These are phyloP conservation scores for Yponomeuta evonymella DNA, from an alignment of 2,888 invertebrate species.

Conservation along the genomic window DNA sequence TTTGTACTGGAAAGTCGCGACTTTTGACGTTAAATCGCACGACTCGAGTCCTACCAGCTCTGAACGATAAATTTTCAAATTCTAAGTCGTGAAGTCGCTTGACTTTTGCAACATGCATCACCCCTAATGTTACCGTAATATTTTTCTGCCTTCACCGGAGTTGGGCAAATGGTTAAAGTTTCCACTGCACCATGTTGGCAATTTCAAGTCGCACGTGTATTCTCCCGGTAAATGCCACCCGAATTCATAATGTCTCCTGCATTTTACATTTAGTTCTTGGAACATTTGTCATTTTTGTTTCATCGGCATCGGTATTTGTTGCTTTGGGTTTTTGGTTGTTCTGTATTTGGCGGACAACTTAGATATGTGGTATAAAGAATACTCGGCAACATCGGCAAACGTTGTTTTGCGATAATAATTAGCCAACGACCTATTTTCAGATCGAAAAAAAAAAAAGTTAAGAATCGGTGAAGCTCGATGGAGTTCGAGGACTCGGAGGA, in stretches of 20 bases:
- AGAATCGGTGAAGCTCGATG: no score
- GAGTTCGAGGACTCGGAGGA: no score
- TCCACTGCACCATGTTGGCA: constrained; percentile 32
- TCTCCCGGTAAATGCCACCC: constrained; percentile 29
- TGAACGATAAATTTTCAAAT: neutral
- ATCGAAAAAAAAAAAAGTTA: no score
- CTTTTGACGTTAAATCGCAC: no score
- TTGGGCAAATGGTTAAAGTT: constrained; percentile 38
- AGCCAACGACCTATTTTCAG: no score
- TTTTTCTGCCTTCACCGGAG: neutral
- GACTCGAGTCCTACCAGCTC: neutral
- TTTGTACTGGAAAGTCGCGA: no score
- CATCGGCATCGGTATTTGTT: neutral
- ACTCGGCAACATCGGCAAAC: no score
- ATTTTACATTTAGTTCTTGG: constrained; percentile 21
- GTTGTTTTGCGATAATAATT: no score
- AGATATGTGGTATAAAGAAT: no score
- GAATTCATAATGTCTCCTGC: constrained; percentile 43
- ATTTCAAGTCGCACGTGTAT: constrained; percentile 32
- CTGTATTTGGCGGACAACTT: neutral
- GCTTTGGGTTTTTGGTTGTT: neutral
- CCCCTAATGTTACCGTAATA: constrained; percentile 7
- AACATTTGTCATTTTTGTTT: neutral
- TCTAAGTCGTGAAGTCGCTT: neutral
- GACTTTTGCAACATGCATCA: constrained; percentile 3